Percentiles rank a stretch among this genome's conserved stretches.
phyloP scores from a whole-genome alignment of 1,140 invertebrate genomes.

The Zelostemma sp. region DNA sequence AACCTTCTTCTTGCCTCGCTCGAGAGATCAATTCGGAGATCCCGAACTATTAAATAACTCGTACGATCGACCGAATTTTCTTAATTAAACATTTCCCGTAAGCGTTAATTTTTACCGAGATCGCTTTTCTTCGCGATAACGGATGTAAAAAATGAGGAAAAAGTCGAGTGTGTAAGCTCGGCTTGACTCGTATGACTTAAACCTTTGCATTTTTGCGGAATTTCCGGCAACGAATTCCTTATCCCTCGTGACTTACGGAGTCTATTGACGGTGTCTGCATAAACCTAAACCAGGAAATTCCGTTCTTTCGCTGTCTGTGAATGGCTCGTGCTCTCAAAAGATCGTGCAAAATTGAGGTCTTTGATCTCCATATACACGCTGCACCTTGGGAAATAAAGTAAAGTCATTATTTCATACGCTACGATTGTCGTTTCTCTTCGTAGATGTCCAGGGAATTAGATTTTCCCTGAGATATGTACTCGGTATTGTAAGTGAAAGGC shows the following conservation, averaged over 20 bases:
- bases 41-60: too few relatives aligned
- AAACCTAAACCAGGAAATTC: slow-evolving; percentile 44
- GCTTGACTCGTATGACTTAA: slow-evolving; percentile 25
- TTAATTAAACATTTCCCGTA: too few relatives aligned
- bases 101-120: too few relatives aligned
- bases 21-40: too few relatives aligned
- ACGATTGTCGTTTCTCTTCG: slow-evolving; percentile 45
- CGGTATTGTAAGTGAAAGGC: slow-evolving; percentile 45
- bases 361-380: slow-evolving; percentile 46
- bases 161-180: not conserved
- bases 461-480: slow-evolving; percentile 43
- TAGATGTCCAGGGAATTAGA: slow-evolving; percentile 43
- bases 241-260: slow-evolving; percentile 25
- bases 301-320: slow-evolving; percentile 32
- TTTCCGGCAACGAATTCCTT: slow-evolving; percentile 35
- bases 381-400: slow-evolving; percentile 47
- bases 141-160: too few relatives aligned
- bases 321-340: slow-evolving; percentile 36
- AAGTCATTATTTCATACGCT: slow-evolving; percentile 48
- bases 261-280: slow-evolving; percentile 42
- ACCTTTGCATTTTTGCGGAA: slow-evolving; percentile 14
- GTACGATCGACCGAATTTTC: too few relatives aligned
- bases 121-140: too few relatives aligned
- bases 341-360: slow-evolving; percentile 45
- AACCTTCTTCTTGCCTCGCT: slow-evolving; percentile 28